A percentile compares a stretch with the other conserved stretches of the same genome.
These are phyloP conservation scores for Drosophila biarmipes DNA, from an alignment of 1,140 invertebrate genomes.

Conservation along the genomic window DNA sequence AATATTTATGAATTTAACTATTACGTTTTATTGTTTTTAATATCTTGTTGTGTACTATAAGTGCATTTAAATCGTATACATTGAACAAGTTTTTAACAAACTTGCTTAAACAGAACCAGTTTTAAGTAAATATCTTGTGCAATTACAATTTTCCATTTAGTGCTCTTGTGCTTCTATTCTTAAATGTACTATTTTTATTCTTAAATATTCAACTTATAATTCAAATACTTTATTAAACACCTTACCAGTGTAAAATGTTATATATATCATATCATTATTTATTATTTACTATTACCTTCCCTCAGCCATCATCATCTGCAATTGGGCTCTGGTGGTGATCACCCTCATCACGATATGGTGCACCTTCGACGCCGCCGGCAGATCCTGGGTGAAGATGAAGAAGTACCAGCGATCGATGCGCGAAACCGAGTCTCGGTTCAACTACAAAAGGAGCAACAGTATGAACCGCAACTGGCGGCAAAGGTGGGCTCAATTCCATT, in stretches of 20 bases:
- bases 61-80: not conserved
- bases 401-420: conserved; percentile 93
- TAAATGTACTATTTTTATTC: too few species aligned
- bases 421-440: conserved; percentile 90
- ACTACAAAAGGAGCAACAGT: conserved; percentile 92
- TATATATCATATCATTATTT: too few species aligned
- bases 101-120: not conserved
- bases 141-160: not conserved
- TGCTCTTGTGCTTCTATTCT: too few species aligned
- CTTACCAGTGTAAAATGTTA: too few species aligned
- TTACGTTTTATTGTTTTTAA: not conserved
- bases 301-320: conserved; percentile 92
- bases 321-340: conserved; percentile 90
- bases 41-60: not conserved
- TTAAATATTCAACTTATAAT: too few species aligned
- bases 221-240: too few species aligned
- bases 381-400: conserved; percentile 98
- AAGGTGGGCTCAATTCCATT: conserved; percentile 86
- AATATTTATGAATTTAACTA: not conserved
- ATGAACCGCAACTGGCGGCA: conserved; percentile 94
- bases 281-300: not conserved
- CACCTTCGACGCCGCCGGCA: conserved; percentile 93
- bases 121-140: not conserved
- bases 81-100: not conserved
- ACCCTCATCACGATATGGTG: conserved; percentile 94